Percentiles rank a stretch among this genome's conserved stretches.
Evolutionary conservation across 2,797 vertebrate genomes (phyloP).

Genomic region (Micrastur ruficollis): DNA sequence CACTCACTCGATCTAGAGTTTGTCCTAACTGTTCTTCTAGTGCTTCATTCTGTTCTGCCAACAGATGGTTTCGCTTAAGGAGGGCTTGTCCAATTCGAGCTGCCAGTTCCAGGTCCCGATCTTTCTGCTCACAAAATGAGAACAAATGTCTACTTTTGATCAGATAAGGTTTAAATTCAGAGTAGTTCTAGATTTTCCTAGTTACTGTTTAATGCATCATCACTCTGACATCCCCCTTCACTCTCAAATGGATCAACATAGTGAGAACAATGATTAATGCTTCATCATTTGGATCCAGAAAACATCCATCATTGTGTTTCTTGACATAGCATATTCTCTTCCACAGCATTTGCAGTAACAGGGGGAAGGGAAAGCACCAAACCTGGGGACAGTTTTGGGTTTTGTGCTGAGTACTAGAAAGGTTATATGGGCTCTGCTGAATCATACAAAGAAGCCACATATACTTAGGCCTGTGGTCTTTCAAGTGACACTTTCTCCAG

Average conservation of each 20-base stretch:
- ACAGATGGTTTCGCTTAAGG: slow-evolving; percentile 89
- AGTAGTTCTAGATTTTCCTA: not conserved
- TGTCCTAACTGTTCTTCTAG: slow-evolving; percentile 93
- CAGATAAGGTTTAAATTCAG: not conserved
- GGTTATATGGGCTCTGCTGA: not conserved
- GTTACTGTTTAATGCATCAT: not conserved
- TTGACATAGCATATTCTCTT: not conserved
- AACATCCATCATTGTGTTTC: not conserved
- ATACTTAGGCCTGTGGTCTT: not conserved
- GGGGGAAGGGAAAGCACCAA: not conserved
- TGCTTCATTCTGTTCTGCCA: slow-evolving; percentile 90
- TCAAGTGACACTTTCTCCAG: not conserved
- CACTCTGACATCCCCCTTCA: not conserved
- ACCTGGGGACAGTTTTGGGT: not conserved
- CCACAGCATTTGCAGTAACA: not conserved
- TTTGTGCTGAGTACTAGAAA: not conserved
- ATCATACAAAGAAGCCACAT: not conserved
- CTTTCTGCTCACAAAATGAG: slow-evolving; percentile 80
- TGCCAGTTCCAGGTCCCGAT: slow-evolving; percentile 93
- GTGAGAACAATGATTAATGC: not conserved
- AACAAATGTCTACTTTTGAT: not conserved
- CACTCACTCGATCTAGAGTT: slow-evolving; percentile 87
- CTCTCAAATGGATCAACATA: not conserved
- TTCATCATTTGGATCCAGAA: not conserved
- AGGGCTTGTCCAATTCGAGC: slow-evolving; percentile 96